Base-by-base conservation (phyloP, 2,888 invertebrate species). In the Eupithecia pulchellata region DNA sequence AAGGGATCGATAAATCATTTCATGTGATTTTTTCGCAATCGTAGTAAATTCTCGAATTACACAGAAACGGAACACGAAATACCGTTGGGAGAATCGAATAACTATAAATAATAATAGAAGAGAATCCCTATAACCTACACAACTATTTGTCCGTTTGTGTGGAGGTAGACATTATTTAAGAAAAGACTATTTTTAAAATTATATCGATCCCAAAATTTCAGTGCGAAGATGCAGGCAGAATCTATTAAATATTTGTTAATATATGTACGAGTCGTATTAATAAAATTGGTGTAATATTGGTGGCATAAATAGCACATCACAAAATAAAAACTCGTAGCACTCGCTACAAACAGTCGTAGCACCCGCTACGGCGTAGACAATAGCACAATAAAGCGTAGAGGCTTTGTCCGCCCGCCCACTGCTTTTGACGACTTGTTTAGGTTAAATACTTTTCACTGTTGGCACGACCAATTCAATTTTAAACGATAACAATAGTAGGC, bases 361-460 rank as follows among this genome's bases (percentile, higher is more conserved):
- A 57, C 63, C 63, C 62, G 66, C 73, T 74, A 76, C 69, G 73
- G 67, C 75, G 74, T 75, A 78, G 79, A 79, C 79, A 78, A 77
- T 75, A 57, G 72, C 29, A 77, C 77, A 78, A 77, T 78, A 67
- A 74, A 75, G 71, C 72, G 72, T 64, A 67, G 58, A 61, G 63
- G 64, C 73, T 73, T 75, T 78, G 58, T 60, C 30, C 77, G 72
- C 74, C 60, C n/a, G 25, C 34, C 52, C 52, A 52, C 52, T 52
- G 20, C 52, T 47, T 47, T 5, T 65, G 64, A 63, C 52, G 52
- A 55, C 39, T 68, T 58, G 64, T 67, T 58, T 61, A 34, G 30
- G 32, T 20, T 61, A 61, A 32, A 32, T 34, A 61, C 20, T 17
- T 61, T 34, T 30, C n/a, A n/a, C 60, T 30, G 29, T 32, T 32